Percentiles rank a stretch among this genome's conserved stretches.
phyloP scores from a whole-genome alignment of 2,888 invertebrate genomes.

The Terebella lapidaria region DNA sequence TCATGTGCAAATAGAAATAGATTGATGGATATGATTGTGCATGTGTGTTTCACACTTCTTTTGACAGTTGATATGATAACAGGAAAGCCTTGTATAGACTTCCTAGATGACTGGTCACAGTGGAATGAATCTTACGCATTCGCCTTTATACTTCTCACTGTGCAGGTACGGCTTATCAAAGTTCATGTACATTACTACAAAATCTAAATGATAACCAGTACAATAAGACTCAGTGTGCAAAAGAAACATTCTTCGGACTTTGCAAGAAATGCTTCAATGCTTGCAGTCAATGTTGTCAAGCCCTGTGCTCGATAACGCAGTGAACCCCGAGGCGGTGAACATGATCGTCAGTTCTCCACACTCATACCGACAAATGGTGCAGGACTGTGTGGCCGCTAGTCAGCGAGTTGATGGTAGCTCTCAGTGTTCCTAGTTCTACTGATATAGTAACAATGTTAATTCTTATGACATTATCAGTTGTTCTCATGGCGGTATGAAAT shows the following conservation, averaged over 20 bases:
- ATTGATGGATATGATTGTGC: too few relatives aligned
- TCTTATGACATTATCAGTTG: too few relatives aligned
- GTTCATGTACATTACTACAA: too few relatives aligned
- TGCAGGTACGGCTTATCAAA: slow-evolving; percentile 34
- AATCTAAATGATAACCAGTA: too few relatives aligned
- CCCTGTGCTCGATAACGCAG: slow-evolving; percentile 41
- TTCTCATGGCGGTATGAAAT: too few relatives aligned
- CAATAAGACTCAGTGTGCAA: too few relatives aligned
- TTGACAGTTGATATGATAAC: slow-evolving; percentile 47
- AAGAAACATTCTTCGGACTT: too few relatives aligned
- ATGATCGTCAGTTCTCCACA: slow-evolving; percentile 41
- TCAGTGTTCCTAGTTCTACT: too few relatives aligned
- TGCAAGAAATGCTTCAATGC: too few relatives aligned
- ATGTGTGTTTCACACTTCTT: too few relatives aligned
- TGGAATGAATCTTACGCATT: slow-evolving; percentile 40
- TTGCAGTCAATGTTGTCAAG: slow-evolving; percentile 40
- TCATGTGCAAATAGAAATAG: too few relatives aligned
- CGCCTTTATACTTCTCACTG: slow-evolving; percentile 31
- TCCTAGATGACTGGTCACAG: slow-evolving; percentile 36
- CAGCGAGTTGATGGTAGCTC: slow-evolving; percentile 39
- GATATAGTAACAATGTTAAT: too few relatives aligned
- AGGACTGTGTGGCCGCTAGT: slow-evolving; percentile 47
- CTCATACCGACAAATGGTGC: slow-evolving; percentile 43
- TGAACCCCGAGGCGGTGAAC: slow-evolving; percentile 44
- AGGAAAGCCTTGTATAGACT: slow-evolving; percentile 43